Evolutionary conservation across 2,888 invertebrate species (phyloP), one percentile per base, ranked within the genome.

Genomic region (Macroteleia sp.): DNA sequence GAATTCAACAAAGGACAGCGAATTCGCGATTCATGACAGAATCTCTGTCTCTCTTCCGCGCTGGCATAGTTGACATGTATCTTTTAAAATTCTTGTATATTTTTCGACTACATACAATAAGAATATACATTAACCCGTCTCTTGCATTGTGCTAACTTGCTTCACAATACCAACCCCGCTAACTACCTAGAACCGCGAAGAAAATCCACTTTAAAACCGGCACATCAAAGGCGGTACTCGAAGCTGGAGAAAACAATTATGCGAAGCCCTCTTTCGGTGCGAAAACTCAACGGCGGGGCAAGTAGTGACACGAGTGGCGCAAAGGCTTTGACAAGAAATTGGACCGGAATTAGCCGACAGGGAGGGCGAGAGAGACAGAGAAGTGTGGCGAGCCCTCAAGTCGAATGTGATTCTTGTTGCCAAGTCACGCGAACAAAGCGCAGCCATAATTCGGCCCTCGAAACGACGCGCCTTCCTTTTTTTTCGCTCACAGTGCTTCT

Each of bases 351-450:
- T 62, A 71, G 64, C 73, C 50, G 50, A 17, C 36, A 41, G n/a
- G n/a, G 36, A 14, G 54, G 22, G 34, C 8, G 54, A 36, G 48
- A 28, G 22, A 16, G 44, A 56, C 16, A 48, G 10, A 30, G n/a
- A n/a, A n/a, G n/a, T n/a, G 50, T 62, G 50, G 28, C 67, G 59
- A 41, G 67, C 80, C 42, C 82, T 85, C 82, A 79, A 83, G 44
- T 50, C 67, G 61, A 66, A 59, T 61, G 74, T 75, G 61, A 71
- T 71, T 71, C 56, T 71, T 73, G 73, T 73, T 64, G 73, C 64
- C 57, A 73, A 73, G 73, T 64, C 64, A 62, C 50, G 73, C 57
- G 64, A 73, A 48, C 64, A 64, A 73, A 64, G 73, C 64, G 44
- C 56, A 56, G 44, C 73, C 41, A 57, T 73, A 73, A 57, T 73